Conservation (phyloP, 1,140 invertebrate species). For the Acromyrmex heyeri region DNA sequence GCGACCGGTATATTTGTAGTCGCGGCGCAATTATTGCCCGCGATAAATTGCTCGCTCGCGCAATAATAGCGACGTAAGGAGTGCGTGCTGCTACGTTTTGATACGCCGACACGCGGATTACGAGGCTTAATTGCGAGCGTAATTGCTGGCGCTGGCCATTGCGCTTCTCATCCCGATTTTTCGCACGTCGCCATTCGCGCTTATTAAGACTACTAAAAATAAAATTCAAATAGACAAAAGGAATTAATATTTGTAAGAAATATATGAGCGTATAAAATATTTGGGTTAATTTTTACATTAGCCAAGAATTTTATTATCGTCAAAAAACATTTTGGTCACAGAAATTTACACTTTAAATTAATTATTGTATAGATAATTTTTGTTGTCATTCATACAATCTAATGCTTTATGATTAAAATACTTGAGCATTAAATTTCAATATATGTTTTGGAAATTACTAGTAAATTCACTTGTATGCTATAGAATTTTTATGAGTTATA, state of each 20-base stretch:
- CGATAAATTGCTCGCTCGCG: conserved; percentile 48
- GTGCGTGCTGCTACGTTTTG: conserved; percentile 47
- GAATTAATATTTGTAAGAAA: neutral
- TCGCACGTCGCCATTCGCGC: neutral
- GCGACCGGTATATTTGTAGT: conserved; percentile 55
- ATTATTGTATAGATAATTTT: neutral
- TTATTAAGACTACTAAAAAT: conserved; percentile 41
- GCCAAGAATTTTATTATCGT: neutral
- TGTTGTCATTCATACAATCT: neutral
- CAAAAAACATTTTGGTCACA: neutral
- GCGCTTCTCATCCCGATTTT: conserved; percentile 40
- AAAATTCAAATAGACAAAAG: neutral
- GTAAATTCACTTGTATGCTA: neutral
- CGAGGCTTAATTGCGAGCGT: conserved; percentile 45
- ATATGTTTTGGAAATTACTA: conserved; percentile 1
- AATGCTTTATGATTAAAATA: conserved; percentile 26
- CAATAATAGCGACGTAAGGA: conserved; percentile 56
- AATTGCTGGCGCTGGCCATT: conserved; percentile 29
- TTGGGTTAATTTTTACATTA: neutral
- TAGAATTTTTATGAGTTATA: neutral
- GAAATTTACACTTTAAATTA: neutral
- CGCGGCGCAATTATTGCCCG: conserved; percentile 48
- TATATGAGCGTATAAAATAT: neutral
- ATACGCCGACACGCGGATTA: conserved; percentile 37
- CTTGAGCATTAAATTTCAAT: neutral